phyloP scores from a whole-genome alignment of 2,113 vertebrate species.

The Illadopsis cleaveri region DNA sequence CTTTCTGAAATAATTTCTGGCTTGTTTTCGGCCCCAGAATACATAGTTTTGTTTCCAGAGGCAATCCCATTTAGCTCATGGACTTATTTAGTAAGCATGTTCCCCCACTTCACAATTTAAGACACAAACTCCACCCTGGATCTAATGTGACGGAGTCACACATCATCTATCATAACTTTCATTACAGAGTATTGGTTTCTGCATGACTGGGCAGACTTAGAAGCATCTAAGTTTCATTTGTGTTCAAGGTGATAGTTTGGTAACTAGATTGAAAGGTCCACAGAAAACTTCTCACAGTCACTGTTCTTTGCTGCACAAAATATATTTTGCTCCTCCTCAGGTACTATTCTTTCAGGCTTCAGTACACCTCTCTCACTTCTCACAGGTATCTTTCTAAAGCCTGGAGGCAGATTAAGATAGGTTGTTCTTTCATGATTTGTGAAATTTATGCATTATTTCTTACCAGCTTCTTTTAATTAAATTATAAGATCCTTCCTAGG shows the following conservation, averaged over 20 bases:
- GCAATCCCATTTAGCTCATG: not conserved
- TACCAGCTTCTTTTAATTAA: not conserved
- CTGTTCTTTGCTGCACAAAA: not conserved
- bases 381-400: not conserved
- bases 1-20: not conserved
- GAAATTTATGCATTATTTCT: not conserved
- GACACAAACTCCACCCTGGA: not conserved
- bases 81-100: not conserved
- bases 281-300: not conserved
- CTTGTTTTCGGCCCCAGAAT: not conserved
- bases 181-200: not conserved
- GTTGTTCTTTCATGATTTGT: not conserved
- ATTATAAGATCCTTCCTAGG: not conserved
- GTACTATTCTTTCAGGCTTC: not conserved
- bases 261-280: not conserved
- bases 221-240: not conserved
- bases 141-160: not conserved
- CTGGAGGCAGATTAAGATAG: not conserved
- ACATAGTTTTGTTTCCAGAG: not conserved
- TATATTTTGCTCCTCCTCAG: not conserved
- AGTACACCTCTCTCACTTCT: not conserved
- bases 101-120: not conserved
- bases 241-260: not conserved
- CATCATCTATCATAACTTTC: not conserved
- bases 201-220: not conserved